Base-by-base conservation (phyloP, 2,113 vertebrate genomes). In the Channa argus region DNA sequence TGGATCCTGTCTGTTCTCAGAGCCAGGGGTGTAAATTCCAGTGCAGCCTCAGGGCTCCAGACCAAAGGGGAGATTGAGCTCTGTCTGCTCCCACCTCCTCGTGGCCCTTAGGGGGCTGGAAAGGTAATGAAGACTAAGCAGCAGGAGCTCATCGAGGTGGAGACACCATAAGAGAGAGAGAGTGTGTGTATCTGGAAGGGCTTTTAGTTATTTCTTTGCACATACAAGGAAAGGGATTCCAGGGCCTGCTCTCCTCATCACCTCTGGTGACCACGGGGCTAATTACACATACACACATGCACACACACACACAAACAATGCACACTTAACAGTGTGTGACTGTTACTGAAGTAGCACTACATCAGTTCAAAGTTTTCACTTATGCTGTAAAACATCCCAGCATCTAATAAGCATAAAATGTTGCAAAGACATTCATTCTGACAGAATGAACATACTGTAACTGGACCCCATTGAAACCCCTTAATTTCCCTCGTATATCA, bases 81-180 rank as follows among this genome's bases (percentile, higher is more conserved):
- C 95, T 91, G 94, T 94, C 67, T 84, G 71, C 75, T 80, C 82
- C 86, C 79, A 63, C 83, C 83, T 94, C 79, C 77, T 90, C 92
- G 2, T 10, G 51, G 66, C 89, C 96, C 95, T 96, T 95, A 93
- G 95, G 96, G 95, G 93, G 92, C 93, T 88, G 94, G 93, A 95
- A 24, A 96, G 96, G 96, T 95, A 98, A 98, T 98, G 95, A 99
- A 96, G 94, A 93, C 88, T 91, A 94, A 94, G 93, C 95, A 74
- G 96, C 95, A 91, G 95, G 96, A 95, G 77, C 70, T 84, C 53
- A 36, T 63, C 44, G 41, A 80, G 75, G 56, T 85, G 79, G 74
- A 80, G 74, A 65, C 66, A 63, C 47, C 1, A 47, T 5, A 34
- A 54, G 37, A 5, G 46, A 41, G 61, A 36, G 47, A 15, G 37